Percentiles rank a stretch among this genome's conserved stretches.
Evolutionary conservation across 2,113 vertebrate genomes (phyloP).

Genomic region (Burhinus oedicnemus): DNA sequence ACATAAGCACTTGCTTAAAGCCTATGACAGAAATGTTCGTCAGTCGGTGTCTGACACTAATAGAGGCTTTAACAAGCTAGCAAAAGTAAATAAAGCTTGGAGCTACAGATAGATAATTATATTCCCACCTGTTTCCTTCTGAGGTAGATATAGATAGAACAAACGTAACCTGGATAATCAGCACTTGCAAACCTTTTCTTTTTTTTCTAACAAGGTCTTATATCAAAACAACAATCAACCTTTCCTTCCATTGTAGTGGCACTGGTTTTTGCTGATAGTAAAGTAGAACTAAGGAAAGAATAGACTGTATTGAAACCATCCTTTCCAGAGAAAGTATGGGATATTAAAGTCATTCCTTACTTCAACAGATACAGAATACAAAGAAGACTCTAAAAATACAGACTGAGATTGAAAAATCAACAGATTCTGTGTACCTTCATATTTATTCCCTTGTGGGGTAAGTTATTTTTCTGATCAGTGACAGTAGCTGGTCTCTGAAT

Average conservation of each 20-base stretch:
- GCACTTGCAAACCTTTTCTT: neutral
- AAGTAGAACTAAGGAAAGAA: neutral
- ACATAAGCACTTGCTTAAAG: neutral
- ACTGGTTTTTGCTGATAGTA: neutral
- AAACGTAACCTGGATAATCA: neutral
- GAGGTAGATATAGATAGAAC: neutral
- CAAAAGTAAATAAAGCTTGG: neutral
- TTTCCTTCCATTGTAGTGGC: neutral
- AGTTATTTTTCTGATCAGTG: neutral
- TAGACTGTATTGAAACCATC: neutral
- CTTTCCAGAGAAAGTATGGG: neutral
- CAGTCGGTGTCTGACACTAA: neutral
- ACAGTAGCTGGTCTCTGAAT: neutral
- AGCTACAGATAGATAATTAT: neutral
- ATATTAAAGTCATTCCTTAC: neutral
- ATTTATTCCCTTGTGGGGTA: neutral
- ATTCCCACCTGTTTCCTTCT: neutral
- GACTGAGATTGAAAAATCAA: neutral
- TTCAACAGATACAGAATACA: neutral
- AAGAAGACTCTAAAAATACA: neutral
- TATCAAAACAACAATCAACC: neutral
- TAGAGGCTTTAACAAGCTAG: neutral
- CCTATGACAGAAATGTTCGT: neutral
- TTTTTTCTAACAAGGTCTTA: neutral
- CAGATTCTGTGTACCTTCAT: neutral